These are phyloP conservation scores for Nansenia antarctica DNA, from an alignment of 2,113 vertebrate genomes.

Conservation along the genomic window DNA sequence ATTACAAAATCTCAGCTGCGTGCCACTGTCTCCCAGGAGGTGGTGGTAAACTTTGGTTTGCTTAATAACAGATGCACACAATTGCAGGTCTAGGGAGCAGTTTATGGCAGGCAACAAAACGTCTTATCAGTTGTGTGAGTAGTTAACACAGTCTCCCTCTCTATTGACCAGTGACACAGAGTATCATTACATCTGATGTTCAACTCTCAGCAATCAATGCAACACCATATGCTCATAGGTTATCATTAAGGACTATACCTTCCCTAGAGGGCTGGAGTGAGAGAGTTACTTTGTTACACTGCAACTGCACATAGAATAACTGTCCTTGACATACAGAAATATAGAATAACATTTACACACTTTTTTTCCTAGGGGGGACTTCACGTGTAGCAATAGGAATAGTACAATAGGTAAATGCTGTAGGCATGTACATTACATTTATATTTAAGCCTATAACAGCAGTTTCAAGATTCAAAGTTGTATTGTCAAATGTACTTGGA, in stretches of 20 bases:
- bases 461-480: too few relatives aligned
- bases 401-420: too few relatives aligned
- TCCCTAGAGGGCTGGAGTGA: too few relatives aligned
- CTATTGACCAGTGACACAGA: conserved; percentile 6
- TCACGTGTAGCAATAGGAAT: too few relatives aligned
- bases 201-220: not conserved
- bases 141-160: not conserved
- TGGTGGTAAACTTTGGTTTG: not conserved
- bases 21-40: not conserved
- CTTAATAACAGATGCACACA: not conserved
- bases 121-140: not conserved
- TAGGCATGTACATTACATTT: too few relatives aligned
- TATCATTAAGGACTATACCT: not conserved
- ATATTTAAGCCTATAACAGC: too few relatives aligned
- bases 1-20: not conserved
- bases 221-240: not conserved
- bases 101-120: conserved; percentile 5
- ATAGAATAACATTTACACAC: too few relatives aligned
- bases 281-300: too few relatives aligned
- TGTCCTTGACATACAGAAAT: too few relatives aligned
- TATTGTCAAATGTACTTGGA: too few relatives aligned
- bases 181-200: not conserved
- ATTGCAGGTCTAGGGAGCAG: not conserved
- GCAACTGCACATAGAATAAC: too few relatives aligned
- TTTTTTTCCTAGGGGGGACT: too few relatives aligned